Percentiles rank a stretch among this genome's conserved stretches.
Conservation (phyloP, 1,140 invertebrate species). For the Drosophila kohkoa region DNA sequence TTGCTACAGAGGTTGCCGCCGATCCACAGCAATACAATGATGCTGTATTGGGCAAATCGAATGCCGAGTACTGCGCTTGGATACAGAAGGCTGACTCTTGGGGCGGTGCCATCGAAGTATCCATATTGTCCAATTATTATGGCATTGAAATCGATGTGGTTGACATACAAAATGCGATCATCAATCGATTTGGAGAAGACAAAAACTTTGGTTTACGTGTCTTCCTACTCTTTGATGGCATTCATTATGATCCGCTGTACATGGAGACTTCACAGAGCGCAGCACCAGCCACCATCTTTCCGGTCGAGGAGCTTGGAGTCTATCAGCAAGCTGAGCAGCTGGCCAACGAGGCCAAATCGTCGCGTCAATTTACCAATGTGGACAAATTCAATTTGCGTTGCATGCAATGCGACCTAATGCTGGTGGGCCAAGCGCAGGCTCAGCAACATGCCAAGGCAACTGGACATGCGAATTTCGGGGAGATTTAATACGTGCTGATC, state of each 20-base stretch:
- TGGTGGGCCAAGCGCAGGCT: constrained; percentile 92
- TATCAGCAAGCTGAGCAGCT: constrained; percentile 92
- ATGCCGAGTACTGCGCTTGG: constrained; percentile 95
- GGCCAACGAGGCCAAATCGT: constrained; percentile 94
- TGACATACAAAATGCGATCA: constrained; percentile 94
- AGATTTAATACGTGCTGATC: constrained; percentile 87
- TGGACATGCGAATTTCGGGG: constrained; percentile 95
- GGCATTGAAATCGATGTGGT: constrained; percentile 97
- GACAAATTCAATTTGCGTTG: constrained; percentile 94
- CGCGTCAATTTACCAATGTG: constrained; percentile 94
- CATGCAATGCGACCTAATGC: constrained; percentile 89
- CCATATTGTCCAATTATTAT: constrained; percentile 95
- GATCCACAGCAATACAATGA: constrained; percentile 93
- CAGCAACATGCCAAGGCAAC: constrained; percentile 93
- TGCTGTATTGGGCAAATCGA: constrained; percentile 94
- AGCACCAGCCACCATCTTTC: constrained; percentile 92
- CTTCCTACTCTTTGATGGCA: constrained; percentile 97
- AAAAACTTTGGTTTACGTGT: constrained; percentile 93
- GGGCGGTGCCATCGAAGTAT: constrained; percentile 97
- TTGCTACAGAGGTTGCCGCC: constrained; percentile 92
- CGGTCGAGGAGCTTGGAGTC: constrained; percentile 89
- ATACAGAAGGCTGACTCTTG: constrained; percentile 93
- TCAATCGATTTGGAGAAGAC: constrained; percentile 98
- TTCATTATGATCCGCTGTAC: constrained; percentile 97
- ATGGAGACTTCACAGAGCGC: constrained; percentile 91